Conservation (phyloP, 2,888 invertebrate species). For the Eupithecia centaureata region DNA sequence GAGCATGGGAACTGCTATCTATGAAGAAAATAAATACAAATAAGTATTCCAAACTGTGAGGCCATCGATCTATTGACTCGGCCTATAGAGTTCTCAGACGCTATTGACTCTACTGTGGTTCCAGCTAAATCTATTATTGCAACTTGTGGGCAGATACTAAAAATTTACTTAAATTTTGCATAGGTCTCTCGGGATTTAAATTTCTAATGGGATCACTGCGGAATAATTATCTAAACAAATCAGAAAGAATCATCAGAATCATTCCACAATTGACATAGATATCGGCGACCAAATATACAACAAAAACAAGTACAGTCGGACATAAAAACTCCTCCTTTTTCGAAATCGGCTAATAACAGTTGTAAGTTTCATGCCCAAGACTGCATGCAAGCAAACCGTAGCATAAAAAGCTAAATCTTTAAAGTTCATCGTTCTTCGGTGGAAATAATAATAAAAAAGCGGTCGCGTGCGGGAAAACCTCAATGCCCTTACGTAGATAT, state of each 20-base stretch:
- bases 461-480: constrained; percentile 62
- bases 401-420: constrained; percentile 36
- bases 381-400: constrained; percentile 10
- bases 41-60: constrained; percentile 56
- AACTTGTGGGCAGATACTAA: no score
- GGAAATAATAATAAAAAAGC: constrained; percentile 31
- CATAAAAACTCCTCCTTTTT: no score
- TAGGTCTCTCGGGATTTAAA: no score
- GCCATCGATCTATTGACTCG: constrained; percentile 66
- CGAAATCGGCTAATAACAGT: no score
- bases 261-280: no score
- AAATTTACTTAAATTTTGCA: no score
- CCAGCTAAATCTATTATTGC: no score
- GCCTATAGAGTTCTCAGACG: constrained; percentile 14
- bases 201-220: no score
- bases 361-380: neutral
- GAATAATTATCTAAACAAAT: no score
- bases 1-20: constrained; percentile 62
- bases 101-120: constrained; percentile 57
- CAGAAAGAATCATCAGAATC: no score
- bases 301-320: no score
- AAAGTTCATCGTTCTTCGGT: constrained; percentile 66
- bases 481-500: neutral
- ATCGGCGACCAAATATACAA: no score
- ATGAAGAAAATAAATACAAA: constrained; percentile 69